A percentile compares a stretch with the other conserved stretches of the same genome.
These are phyloP conservation scores for Sebastes hopkinsi DNA, from an alignment of 2,797 vertebrate genomes.

Conservation along the genomic window DNA sequence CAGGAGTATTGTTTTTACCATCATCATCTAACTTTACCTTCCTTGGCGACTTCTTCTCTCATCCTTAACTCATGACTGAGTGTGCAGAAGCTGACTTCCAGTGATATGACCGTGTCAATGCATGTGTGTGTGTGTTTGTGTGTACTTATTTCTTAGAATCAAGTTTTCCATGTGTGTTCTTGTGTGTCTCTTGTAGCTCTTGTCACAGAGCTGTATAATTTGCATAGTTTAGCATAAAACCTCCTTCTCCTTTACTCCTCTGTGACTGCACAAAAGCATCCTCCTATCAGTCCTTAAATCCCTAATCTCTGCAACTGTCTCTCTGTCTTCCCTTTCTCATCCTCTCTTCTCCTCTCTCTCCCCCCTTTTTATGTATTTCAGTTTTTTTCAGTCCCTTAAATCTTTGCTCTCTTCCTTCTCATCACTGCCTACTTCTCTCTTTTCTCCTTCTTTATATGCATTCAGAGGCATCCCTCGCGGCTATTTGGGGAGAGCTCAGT, in stretches of 20 bases:
- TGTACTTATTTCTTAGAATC: slow-evolving; percentile 48
- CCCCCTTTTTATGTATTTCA: slow-evolving; percentile 36
- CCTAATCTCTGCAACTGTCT: slow-evolving; percentile 78
- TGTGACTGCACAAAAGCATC: slow-evolving; percentile 81
- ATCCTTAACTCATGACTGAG: neutral
- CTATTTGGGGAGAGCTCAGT: slow-evolving; percentile 65
- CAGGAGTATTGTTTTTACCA: neutral
- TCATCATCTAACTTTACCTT: neutral
- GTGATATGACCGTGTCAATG: neutral
- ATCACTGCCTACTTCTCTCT: slow-evolving; percentile 29
- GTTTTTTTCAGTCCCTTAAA: slow-evolving; percentile 42
- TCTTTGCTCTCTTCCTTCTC: slow-evolving; percentile 45
- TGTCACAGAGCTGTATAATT: slow-evolving; percentile 78
- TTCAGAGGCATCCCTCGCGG: slow-evolving; percentile 53
- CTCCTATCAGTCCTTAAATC: slow-evolving; percentile 82
- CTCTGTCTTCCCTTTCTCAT: slow-evolving; percentile 46
- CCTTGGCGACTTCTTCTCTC: neutral
- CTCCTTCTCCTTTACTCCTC: slow-evolving; percentile 73
- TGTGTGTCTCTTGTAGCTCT: slow-evolving; percentile 77
- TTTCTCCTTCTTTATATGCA: slow-evolving; percentile 57
- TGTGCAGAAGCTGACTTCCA: slow-evolving; percentile 8
- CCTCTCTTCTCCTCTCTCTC: slow-evolving; percentile 28
- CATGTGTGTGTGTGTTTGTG: slow-evolving; percentile 13
- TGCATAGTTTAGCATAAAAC: slow-evolving; percentile 86
- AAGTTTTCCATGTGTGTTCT: slow-evolving; percentile 56